Base-by-base conservation (phyloP, 2,888 invertebrate species). In the Temnothorax unifasciatus region DNA sequence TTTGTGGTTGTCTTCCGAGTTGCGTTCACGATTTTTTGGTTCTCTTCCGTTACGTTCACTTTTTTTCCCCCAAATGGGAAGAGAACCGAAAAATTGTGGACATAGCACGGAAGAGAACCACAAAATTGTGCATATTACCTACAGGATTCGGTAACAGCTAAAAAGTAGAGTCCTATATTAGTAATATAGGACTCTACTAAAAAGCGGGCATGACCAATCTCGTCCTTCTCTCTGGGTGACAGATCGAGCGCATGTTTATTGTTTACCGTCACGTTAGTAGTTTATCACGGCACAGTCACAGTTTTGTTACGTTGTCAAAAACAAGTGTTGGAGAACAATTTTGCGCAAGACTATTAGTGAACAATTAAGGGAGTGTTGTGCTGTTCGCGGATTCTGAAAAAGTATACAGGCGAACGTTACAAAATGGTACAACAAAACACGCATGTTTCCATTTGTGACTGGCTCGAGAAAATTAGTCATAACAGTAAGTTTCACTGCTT, bases 381-480 rank as follows among this genome's bases (percentile, higher is more conserved):
- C 8, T 71, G 38, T 54, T 6, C n/a, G 38, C 54, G 8, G 0
- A 38, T 54, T 54, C 8, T 5, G 21, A 15, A 54, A 71, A 71
- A 71, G 0, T 54, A 68, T 68, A 54, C 54, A 54, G 3, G 1
- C 38, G 8, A 71, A 71, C 2, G 0, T 54, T 54, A 71, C 38
- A 54, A 54, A 52, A 21, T 34, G 13, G n/a, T 9, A 21, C 52
- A 69, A 34, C 3, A 52, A 54, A 71, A 54, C 34, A 71, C 21
- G 69, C 21, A 54, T 54, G 54, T 54, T 13, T 54, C 15, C 2
- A 71, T 54, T 71, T 54, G 52, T 54, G 52, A 54, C 54, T 4
- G 2, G 6, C 54, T 54, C 21, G 54, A 71, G 6, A 54, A 71
- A 54, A 71, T 15, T 29, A 18, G 29, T 6, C 13, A 44, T 54